Conservation (phyloP, 2,888 invertebrate genomes). For the Zygogramma bicolorata region DNA sequence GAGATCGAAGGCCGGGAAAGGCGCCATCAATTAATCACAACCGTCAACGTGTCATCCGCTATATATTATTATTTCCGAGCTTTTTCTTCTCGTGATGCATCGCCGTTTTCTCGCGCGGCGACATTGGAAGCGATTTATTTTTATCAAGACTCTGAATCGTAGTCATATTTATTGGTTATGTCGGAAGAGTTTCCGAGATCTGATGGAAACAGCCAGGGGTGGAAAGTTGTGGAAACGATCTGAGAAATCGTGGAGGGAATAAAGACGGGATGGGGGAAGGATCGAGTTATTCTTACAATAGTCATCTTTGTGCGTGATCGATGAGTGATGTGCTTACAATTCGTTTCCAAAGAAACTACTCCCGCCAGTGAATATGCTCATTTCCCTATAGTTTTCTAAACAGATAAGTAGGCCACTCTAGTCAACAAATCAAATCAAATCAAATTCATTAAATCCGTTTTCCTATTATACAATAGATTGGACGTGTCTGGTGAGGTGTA, state of each 20-base stretch:
- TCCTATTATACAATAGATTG: too few species aligned
- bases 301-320: too few species aligned
- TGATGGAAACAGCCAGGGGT: background rate
- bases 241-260: background rate
- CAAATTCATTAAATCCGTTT: too few species aligned
- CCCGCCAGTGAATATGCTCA: too few species aligned
- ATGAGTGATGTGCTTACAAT: too few species aligned
- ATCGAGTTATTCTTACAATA: background rate
- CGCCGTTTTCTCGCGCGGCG: background rate
- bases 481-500: too few species aligned
- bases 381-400: too few species aligned
- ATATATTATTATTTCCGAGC: slow-evolving; percentile 2
- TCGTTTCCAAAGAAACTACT: too few species aligned
- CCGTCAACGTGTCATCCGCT: background rate
- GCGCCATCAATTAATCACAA: background rate
- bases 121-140: background rate
- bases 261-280: background rate
- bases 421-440: too few species aligned
- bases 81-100: background rate
- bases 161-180: slow-evolving; percentile 4
- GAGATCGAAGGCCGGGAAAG: background rate
- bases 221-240: background rate
- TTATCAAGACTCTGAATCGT: background rate
- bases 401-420: too few species aligned
- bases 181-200: background rate